These are phyloP conservation scores for Heliconius eleuchia DNA, from an alignment of 1,140 invertebrate genomes.

Conservation along the genomic window DNA sequence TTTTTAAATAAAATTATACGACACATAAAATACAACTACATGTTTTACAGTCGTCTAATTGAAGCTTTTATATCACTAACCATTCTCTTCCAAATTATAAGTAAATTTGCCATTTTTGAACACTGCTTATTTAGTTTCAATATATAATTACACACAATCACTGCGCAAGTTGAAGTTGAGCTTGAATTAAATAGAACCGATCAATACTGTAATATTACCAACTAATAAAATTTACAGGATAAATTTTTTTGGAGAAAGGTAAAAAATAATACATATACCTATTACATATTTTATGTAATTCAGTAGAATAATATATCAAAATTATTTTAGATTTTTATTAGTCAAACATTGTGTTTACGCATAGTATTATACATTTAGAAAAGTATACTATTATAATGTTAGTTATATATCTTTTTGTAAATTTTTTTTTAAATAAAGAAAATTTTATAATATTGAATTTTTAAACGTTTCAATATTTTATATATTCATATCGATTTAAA, in stretches of 20 bases:
- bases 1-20: not conserved
- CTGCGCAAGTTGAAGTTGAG: not conserved
- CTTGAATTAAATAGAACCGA: slow-evolving; percentile 10
- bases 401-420: no score
- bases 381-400: no score
- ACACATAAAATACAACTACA: not conserved
- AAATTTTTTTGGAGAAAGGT: not conserved
- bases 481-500: no score
- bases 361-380: no score
- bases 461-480: not conserved
- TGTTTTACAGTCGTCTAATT: not conserved
- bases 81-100: slow-evolving; percentile 64
- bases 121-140: not conserved
- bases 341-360: no score
- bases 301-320: no score
- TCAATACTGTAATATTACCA: slow-evolving; percentile 25
- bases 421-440: no score
- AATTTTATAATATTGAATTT: no score
- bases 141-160: not conserved
- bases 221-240: slow-evolving; percentile 9
- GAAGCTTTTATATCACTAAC: slow-evolving; percentile 46
- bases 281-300: no score
- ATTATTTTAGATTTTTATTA: no score
- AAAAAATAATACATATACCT: not conserved
- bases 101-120: slow-evolving; percentile 62